A percentile compares a stretch with the other conserved stretches of the same genome.
These are phyloP conservation scores for Galago senegalensis DNA, from an alignment of 2,797 vertebrate species.

Conservation along the genomic window DNA sequence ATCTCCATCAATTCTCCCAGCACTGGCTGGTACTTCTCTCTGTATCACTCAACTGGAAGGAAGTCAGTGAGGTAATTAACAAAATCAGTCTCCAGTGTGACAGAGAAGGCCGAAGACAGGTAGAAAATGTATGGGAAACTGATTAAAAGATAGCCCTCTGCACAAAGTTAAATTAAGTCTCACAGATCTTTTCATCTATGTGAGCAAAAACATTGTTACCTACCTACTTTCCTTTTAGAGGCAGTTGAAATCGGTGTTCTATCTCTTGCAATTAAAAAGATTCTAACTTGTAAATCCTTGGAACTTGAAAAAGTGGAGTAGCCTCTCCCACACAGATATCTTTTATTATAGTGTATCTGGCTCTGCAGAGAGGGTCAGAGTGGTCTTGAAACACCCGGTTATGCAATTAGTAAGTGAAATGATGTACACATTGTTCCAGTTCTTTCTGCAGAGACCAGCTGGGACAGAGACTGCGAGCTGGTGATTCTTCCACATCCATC, in stretches of 20 bases:
- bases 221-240: neutral
- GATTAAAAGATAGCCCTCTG: neutral
- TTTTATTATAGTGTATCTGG: constrained; percentile 15
- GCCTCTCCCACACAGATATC: neutral
- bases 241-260: neutral
- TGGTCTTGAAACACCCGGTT: constrained; percentile 49
- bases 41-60: neutral
- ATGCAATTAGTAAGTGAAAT: constrained; percentile 21
- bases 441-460: constrained; percentile 1
- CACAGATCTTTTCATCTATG: neutral
- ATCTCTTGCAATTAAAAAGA: constrained; percentile 35
- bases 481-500: constrained; percentile 57
- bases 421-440: neutral
- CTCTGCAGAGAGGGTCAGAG: constrained; percentile 28
- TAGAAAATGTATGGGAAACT: neutral
- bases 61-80: neutral
- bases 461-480: neutral
- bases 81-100: neutral
- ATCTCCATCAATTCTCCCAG: neutral
- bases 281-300: constrained; percentile 18
- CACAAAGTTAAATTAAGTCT: neutral
- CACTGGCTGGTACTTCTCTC: neutral
- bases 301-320: constrained; percentile 12
- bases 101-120: neutral
- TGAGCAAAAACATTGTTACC: neutral